Evolutionary conservation across 2,797 vertebrate genomes (phyloP).

Genomic region (Arnoldichthys spilopterus): DNA sequence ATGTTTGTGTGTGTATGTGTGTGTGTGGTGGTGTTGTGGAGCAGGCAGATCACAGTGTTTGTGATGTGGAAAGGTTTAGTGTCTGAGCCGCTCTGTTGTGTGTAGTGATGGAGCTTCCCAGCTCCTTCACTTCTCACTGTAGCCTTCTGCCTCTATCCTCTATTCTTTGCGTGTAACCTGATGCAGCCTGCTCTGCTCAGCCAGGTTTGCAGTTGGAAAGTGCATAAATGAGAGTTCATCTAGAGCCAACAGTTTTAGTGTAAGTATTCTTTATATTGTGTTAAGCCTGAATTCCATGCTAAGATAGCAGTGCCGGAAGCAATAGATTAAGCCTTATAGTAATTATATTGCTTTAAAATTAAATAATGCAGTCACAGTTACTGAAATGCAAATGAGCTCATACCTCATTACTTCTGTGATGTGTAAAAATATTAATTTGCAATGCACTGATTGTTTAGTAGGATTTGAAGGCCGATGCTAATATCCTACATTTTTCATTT

Average conservation of each 20-base stretch:
- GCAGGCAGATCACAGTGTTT: constrained; percentile 53
- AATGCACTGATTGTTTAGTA: too few species aligned
- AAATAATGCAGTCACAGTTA: too few species aligned
- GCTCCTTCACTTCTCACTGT: constrained; percentile 70
- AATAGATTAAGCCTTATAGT: too few species aligned
- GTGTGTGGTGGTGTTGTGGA: neutral
- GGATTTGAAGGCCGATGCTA: too few species aligned
- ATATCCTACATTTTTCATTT: too few species aligned
- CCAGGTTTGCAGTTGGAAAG: constrained; percentile 7
- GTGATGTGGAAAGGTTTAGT: constrained; percentile 63
- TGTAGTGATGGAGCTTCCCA: constrained; percentile 73
- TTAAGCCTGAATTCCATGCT: too few species aligned
- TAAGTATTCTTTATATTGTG: neutral
- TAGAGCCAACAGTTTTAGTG: neutral
- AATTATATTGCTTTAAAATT: too few species aligned
- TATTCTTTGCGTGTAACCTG: constrained; percentile 53
- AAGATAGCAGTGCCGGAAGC: too few species aligned
- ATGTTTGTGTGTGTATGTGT: too few species aligned
- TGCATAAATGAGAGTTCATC: neutral
- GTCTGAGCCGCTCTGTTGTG: constrained; percentile 72
- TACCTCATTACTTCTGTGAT: too few species aligned
- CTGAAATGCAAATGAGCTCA: too few species aligned
- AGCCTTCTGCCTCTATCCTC: constrained; percentile 69
- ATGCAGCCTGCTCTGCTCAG: neutral
- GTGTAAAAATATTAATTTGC: too few species aligned